Evolutionary conservation across 2,797 vertebrate genomes (phyloP).

Genomic region (Danio albolineatus): DNA sequence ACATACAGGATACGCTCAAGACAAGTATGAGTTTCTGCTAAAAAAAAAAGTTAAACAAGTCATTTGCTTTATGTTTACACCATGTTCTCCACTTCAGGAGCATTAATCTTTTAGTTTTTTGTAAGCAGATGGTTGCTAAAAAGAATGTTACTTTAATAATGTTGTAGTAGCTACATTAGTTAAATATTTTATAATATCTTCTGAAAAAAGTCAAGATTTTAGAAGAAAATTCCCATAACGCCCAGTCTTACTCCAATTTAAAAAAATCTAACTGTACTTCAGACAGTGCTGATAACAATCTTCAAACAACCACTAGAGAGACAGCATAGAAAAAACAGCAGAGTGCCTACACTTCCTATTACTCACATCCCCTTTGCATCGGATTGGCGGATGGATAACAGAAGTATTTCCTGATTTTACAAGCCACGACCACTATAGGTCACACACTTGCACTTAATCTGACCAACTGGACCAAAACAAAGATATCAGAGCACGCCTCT

Average conservation of each 20-base stretch:
- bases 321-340: slow-evolving; percentile 44
- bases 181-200: no score
- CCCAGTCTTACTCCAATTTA: neutral
- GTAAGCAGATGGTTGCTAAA: no score
- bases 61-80: no score
- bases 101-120: no score
- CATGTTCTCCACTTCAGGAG: no score
- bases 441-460: slow-evolving; percentile 55
- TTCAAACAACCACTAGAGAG: slow-evolving; percentile 21
- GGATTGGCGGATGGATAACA: slow-evolving; percentile 70
- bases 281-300: slow-evolving; percentile 11
- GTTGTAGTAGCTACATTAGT: no score
- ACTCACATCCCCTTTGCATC: slow-evolving; percentile 59
- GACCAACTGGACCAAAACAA: slow-evolving; percentile 52
- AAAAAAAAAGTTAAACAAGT: no score
- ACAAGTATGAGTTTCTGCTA: no score
- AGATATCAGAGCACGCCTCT: slow-evolving; percentile 44
- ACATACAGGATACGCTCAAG: no score
- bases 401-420: slow-evolving; percentile 77
- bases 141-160: no score
- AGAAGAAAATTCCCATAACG: no score
- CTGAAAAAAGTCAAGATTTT: no score
- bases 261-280: neutral
- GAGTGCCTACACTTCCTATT: slow-evolving; percentile 58
- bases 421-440: slow-evolving; percentile 65